A percentile compares a stretch with the other conserved stretches of the same genome.
These are phyloP conservation scores for Micropterix aruncella DNA, from an alignment of 2,888 invertebrate genomes.

Conservation along the genomic window DNA sequence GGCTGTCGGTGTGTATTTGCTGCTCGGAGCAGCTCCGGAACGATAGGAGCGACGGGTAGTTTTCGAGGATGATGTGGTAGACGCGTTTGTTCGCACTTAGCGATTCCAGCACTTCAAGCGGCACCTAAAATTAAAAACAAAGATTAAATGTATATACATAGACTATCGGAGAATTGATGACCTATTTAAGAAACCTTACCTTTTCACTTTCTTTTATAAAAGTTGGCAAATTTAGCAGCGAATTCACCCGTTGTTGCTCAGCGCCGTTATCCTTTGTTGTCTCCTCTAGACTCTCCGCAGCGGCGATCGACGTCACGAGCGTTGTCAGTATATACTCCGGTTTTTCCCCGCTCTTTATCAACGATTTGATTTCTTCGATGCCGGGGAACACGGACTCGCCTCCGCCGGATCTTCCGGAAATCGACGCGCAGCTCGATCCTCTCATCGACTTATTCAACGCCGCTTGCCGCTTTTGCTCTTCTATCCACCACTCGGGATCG, in stretches of 20 bases:
- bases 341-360: constrained; percentile 57
- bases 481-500: constrained; percentile 72
- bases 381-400: constrained; percentile 45
- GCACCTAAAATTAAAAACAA: constrained; percentile 39
- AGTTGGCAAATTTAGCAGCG: constrained; percentile 61
- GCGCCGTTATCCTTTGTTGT: constrained; percentile 29
- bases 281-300: constrained; percentile 32
- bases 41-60: constrained; percentile 53
- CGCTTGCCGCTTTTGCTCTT: constrained; percentile 44
- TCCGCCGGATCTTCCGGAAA: constrained; percentile 35
- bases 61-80: constrained; percentile 56
- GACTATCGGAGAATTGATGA: no score
- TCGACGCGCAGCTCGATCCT: constrained; percentile 34
- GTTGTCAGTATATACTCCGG: constrained; percentile 51
- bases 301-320: constrained; percentile 42
- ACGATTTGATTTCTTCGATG: constrained; percentile 47
- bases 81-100: constrained; percentile 47
- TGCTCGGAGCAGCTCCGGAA: constrained; percentile 51
- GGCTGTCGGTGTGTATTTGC: constrained; percentile 31
- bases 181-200: constrained; percentile 26
- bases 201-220: constrained; percentile 55
- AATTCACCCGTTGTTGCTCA: constrained; percentile 34
- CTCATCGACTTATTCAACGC: constrained; percentile 35
- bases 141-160: background rate
- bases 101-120: constrained; percentile 48